A percentile compares a stretch with the other conserved stretches of the same genome.
phyloP scores from a whole-genome alignment of 2,888 invertebrate genomes.

The Scaptomyza tumidula region DNA sequence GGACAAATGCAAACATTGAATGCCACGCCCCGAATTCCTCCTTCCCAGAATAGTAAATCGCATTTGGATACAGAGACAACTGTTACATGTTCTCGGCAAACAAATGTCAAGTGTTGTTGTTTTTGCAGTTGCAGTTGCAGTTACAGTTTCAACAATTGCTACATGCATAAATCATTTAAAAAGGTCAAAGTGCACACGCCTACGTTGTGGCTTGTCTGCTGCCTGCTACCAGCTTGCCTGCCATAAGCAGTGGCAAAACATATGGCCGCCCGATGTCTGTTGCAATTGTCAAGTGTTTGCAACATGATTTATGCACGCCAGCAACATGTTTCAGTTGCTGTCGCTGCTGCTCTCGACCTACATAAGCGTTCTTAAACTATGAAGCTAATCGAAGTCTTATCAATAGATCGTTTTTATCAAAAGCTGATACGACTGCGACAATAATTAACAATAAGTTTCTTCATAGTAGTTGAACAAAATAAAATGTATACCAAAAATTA shows the following conservation, averaged over 20 bases:
- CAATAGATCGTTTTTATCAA: constrained; percentile 32
- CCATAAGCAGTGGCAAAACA: constrained; percentile 50
- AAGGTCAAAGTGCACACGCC: constrained; percentile 73
- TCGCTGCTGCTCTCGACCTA: constrained; percentile 50
- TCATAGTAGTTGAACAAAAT: constrained; percentile 14
- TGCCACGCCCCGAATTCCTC: constrained; percentile 16
- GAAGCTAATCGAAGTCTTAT: constrained; percentile 51
- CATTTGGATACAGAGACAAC: constrained; percentile 26
- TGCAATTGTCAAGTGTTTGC: constrained; percentile 64
- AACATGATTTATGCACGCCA: constrained; percentile 65
- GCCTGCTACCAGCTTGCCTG: constrained; percentile 6
- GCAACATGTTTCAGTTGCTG: constrained; percentile 26
- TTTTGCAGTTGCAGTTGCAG: constrained; percentile 40
- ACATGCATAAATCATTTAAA: constrained; percentile 66
- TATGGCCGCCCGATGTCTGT: constrained; percentile 65
- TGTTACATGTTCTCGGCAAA: constrained; percentile 25
- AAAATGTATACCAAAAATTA: too few species aligned
- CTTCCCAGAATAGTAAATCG: constrained; percentile 26
- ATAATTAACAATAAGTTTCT: constrained; percentile 13
- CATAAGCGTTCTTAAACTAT: constrained; percentile 23
- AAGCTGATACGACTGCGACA: constrained; percentile 40
- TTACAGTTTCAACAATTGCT: constrained; percentile 29
- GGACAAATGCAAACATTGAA: constrained; percentile 24
- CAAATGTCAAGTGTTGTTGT: constrained; percentile 63
- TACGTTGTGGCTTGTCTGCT: constrained; percentile 43